Evolutionary conservation across 2,113 vertebrate species (phyloP).

Genomic region (Vimba vimba): DNA sequence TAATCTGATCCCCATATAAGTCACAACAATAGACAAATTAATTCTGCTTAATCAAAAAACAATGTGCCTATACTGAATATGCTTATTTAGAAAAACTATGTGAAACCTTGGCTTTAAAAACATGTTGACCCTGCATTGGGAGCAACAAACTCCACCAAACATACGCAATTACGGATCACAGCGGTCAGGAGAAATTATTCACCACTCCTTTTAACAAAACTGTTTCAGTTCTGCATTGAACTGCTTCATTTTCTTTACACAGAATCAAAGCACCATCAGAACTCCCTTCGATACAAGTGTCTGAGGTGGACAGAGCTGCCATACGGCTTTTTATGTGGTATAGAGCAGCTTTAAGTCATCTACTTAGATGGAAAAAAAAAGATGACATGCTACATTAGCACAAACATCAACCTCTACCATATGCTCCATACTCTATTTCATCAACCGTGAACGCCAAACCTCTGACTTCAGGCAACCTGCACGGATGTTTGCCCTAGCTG

Average conservation of each 20-base stretch:
- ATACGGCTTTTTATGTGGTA: background rate
- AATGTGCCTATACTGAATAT: no score
- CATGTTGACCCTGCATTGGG: background rate
- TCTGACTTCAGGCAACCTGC: background rate
- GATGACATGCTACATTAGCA: slow-evolving; percentile 9
- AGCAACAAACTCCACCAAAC: background rate
- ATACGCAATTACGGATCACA: background rate
- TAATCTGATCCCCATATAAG: no score
- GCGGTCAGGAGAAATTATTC: background rate
- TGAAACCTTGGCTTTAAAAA: background rate
- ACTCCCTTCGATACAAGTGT: background rate
- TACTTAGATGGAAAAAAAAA: background rate
- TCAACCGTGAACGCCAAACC: background rate
- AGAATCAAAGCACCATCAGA: background rate
- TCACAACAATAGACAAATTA: no score
- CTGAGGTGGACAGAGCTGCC: background rate
- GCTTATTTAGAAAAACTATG: no score
- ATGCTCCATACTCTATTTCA: slow-evolving; percentile 12
- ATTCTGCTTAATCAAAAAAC: no score
- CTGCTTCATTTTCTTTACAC: background rate
- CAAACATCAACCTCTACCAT: slow-evolving; percentile 5
- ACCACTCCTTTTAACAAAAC: background rate
- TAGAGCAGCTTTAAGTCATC: background rate
- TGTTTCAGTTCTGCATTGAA: no score
- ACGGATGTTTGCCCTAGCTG: background rate